Evolutionary conservation across 2,888 invertebrate genomes (phyloP).

Genomic region (Laspeyria flexula): DNA sequence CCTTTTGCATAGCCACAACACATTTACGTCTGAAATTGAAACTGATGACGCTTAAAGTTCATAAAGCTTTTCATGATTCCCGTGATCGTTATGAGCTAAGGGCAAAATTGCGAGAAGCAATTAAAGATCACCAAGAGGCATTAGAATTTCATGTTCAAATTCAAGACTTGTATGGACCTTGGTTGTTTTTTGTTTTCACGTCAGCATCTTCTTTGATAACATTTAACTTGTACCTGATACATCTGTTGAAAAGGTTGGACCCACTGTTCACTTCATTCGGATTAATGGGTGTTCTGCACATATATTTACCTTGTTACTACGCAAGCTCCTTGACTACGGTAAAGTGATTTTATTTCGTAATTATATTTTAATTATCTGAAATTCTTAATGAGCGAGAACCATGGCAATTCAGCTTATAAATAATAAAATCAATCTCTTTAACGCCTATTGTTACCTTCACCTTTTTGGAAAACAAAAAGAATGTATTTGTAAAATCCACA

Average conservation of each 20-base stretch:
- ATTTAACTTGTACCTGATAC: conserved; percentile 66
- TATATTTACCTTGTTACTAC: conserved; percentile 67
- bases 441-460: no score
- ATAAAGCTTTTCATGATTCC: conserved; percentile 54
- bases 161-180: conserved; percentile 66
- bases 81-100: conserved; percentile 48
- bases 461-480: no score
- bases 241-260: conserved; percentile 55
- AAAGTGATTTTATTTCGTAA: conserved; percentile 16
- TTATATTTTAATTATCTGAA: no score
- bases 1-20: conserved; percentile 68
- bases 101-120: conserved; percentile 50
- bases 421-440: no score
- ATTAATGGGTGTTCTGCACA: conserved; percentile 50
- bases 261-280: conserved; percentile 63
- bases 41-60: conserved; percentile 56
- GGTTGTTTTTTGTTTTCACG: conserved; percentile 65
- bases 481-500: no score
- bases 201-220: conserved; percentile 63
- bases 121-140: conserved; percentile 65
- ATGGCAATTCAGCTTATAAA: no score
- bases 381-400: no score
- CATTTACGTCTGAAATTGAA: conserved; percentile 69
- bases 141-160: conserved; percentile 56
- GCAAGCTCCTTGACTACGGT: conserved; percentile 65